Evolutionary conservation across 2,888 invertebrate genomes (phyloP).

Genomic region (Drosophila lutescens): DNA sequence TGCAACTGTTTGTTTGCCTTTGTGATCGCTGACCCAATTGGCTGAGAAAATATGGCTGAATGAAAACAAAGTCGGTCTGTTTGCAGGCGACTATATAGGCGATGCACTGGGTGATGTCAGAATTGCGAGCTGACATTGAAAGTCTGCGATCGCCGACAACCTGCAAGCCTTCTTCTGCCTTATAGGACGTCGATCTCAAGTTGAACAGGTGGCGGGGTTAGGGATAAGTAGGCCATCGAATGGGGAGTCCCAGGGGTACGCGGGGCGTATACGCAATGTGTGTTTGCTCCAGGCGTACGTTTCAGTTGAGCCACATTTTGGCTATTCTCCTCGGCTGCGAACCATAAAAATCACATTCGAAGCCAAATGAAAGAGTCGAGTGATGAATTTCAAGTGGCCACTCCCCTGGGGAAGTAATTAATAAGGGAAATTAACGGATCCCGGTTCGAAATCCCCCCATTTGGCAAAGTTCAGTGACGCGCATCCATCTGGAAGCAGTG

Average conservation of each 20-base stretch:
- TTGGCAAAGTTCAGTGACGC: constrained; percentile 53
- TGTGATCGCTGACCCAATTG: constrained; percentile 67
- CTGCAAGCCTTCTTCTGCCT: constrained; percentile 19
- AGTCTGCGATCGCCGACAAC: constrained; percentile 23
- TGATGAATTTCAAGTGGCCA: constrained; percentile 28
- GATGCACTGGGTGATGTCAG: constrained; percentile 65
- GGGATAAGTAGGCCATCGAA: constrained; percentile 9
- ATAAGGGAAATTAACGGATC: constrained; percentile 8
- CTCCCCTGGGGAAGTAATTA: constrained; percentile 18
- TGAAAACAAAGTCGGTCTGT: constrained; percentile 47
- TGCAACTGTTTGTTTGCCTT: constrained; percentile 45
- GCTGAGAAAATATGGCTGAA: constrained; percentile 48
- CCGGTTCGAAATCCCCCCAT: background rate
- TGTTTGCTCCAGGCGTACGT: constrained; percentile 13
- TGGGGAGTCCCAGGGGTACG: constrained; percentile 8
- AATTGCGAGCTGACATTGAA: constrained; percentile 64
- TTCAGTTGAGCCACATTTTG: constrained; percentile 45
- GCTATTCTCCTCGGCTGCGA: constrained; percentile 50
- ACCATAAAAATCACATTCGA: constrained; percentile 58
- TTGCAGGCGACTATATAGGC: constrained; percentile 4
- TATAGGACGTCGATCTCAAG: constrained; percentile 15
- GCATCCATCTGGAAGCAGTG: constrained; percentile 37
- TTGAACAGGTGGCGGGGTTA: constrained; percentile 20
- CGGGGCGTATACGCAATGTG: constrained; percentile 50
- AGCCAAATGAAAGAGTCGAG: constrained; percentile 24